Conservation (phyloP, 2,888 invertebrate genomes). For the Drosophila sordidapex region DNA sequence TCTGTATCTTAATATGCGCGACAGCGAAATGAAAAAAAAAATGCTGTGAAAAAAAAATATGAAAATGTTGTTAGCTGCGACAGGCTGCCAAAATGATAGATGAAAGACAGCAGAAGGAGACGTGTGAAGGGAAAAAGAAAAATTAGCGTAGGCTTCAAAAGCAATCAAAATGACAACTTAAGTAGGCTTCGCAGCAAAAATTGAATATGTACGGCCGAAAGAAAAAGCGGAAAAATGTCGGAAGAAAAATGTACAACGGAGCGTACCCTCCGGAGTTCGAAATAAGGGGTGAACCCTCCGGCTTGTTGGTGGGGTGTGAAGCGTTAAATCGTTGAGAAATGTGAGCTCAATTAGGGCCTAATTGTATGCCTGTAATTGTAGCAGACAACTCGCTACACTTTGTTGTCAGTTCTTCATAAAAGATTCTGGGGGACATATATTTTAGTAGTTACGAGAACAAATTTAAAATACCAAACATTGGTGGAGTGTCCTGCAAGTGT, state of each 20-base stretch:
- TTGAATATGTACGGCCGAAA: constrained; percentile 38
- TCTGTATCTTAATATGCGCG: constrained; percentile 52
- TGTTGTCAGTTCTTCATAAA: constrained; percentile 11
- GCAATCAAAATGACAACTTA: constrained; percentile 80
- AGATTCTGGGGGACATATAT: constrained; percentile 1
- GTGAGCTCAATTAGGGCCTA: constrained; percentile 60
- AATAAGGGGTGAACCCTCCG: constrained; percentile 22
- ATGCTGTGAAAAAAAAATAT: constrained; percentile 50
- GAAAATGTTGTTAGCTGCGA: constrained; percentile 66
- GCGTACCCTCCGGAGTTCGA: constrained; percentile 3
- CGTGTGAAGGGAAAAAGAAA: constrained; percentile 27
- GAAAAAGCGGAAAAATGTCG: constrained; percentile 24
- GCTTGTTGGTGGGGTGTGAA: not conserved
- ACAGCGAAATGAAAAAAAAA: constrained; percentile 20
- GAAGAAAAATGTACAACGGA: constrained; percentile 23
- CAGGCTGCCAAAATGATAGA: constrained; percentile 69
- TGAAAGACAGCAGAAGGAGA: constrained; percentile 31
- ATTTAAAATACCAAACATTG: constrained; percentile 25
- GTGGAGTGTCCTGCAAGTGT: constrained; percentile 31
- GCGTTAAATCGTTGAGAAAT: constrained; percentile 39
- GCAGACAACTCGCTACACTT: constrained; percentile 31
- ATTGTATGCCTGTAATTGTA: constrained; percentile 64
- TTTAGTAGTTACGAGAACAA: constrained; percentile 35
- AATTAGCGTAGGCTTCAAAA: constrained; percentile 78
- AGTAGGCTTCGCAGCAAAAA: constrained; percentile 71